A percentile compares a stretch with the other conserved stretches of the same genome.
These are phyloP conservation scores for Theristus sp. DNA, from an alignment of 2,888 invertebrate genomes.

Conservation along the genomic window DNA sequence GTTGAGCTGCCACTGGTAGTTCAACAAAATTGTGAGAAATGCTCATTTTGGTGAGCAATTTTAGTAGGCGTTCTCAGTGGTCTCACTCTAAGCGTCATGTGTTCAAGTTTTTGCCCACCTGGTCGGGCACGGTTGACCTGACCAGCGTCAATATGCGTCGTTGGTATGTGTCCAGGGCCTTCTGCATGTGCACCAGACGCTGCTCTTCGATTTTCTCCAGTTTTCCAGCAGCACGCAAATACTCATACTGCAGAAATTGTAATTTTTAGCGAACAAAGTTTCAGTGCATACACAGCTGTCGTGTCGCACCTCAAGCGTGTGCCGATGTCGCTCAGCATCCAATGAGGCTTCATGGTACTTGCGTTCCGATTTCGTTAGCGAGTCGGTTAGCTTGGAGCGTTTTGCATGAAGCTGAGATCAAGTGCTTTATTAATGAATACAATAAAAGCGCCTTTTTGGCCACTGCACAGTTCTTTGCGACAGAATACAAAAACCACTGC, in stretches of 20 bases:
- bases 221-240: not conserved
- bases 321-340: not conserved
- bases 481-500: not conserved
- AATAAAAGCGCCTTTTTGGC: too few species aligned
- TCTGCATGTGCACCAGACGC: conserved; percentile 1
- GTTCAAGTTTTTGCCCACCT: too few species aligned
- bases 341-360: not conserved
- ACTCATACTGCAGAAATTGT: not conserved
- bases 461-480: too few species aligned
- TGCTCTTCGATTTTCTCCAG: conserved; percentile 1
- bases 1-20: too few species aligned
- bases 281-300: too few species aligned
- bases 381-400: not conserved
- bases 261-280: not conserved
- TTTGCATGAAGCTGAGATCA: not conserved
- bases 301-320: not conserved
- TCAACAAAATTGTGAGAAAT: too few species aligned
- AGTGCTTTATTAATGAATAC: too few species aligned
- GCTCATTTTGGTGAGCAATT: too few species aligned
- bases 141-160: not conserved
- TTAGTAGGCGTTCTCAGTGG: too few species aligned
- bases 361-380: not conserved
- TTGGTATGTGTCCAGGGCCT: conserved; percentile 3
- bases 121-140: not conserved
- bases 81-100: too few species aligned